Percentiles rank a stretch among this genome's conserved stretches.
Conservation (phyloP, 2,797 vertebrate genomes). For the Ceyx erithaca region DNA sequence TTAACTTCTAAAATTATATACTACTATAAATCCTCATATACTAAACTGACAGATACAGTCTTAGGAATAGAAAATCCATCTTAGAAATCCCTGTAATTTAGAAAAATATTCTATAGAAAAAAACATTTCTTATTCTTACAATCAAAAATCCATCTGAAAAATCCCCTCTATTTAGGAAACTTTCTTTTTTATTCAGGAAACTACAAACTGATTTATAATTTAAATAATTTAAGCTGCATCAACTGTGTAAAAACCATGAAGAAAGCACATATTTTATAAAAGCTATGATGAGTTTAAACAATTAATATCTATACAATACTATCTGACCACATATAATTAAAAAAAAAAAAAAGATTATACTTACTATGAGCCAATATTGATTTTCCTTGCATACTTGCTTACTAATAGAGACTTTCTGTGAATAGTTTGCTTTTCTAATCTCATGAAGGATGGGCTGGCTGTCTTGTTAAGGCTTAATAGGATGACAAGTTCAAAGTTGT, state of each 20-base stretch:
- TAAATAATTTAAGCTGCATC: neutral
- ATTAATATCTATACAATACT: neutral
- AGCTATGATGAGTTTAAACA: neutral
- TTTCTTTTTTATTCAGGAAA: conserved; percentile 19
- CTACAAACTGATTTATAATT: neutral
- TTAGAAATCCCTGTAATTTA: neutral
- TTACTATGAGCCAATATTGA: neutral
- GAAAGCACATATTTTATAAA: neutral
- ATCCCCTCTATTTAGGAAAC: neutral
- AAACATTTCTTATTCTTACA: neutral
- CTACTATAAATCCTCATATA: neutral
- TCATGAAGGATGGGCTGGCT: neutral
- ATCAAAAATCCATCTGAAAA: neutral
- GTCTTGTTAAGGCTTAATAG: conserved; percentile 23
- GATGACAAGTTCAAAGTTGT: neutral
- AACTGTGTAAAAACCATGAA: neutral
- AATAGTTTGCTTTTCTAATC: neutral
- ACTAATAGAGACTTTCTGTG: neutral
- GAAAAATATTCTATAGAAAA: neutral
- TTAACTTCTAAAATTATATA: neutral
- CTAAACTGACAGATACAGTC: neutral
- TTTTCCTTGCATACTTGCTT: neutral
- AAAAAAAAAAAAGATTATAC: neutral
- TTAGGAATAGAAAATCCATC: neutral
- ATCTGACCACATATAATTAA: neutral